Conservation (phyloP, 2,797 vertebrate species). For the Tragopan temminckii region DNA sequence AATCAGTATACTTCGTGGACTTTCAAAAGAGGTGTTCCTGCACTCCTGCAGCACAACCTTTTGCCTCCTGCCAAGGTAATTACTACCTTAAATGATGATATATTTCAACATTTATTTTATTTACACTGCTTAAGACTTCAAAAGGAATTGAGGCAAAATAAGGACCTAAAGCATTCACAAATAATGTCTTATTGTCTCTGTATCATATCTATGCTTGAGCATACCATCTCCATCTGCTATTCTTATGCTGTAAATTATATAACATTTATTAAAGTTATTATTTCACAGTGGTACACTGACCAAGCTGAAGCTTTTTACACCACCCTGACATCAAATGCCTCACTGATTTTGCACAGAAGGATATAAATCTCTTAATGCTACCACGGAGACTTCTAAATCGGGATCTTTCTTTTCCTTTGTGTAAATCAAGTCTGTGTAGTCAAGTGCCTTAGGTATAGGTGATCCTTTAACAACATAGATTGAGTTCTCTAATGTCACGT, state of each 20-base stretch:
- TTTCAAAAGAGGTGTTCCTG: not conserved
- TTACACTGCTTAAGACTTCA: not conserved
- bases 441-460: not conserved
- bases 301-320: not conserved
- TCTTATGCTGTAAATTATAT: not conserved
- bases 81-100: not conserved
- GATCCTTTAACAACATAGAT: not conserved
- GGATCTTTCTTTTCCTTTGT: not conserved
- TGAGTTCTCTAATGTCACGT: not conserved
- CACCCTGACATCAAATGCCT: not conserved
- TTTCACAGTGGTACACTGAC: not conserved
- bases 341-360: not conserved
- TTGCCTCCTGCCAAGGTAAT: not conserved
- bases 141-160: not conserved
- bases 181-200: not conserved
- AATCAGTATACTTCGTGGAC: not conserved
- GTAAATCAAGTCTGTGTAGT: not conserved
- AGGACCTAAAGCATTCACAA: not conserved
- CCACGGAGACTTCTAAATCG: not conserved
- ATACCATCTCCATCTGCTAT: not conserved
- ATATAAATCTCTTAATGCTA: not conserved
- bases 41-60: not conserved
- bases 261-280: not conserved
- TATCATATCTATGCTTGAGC: not conserved
- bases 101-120: not conserved